Evolutionary conservation across 2,797 vertebrate species (phyloP), one percentile per base, ranked within the genome.

Genomic region (Gadopsis marmoratus): DNA sequence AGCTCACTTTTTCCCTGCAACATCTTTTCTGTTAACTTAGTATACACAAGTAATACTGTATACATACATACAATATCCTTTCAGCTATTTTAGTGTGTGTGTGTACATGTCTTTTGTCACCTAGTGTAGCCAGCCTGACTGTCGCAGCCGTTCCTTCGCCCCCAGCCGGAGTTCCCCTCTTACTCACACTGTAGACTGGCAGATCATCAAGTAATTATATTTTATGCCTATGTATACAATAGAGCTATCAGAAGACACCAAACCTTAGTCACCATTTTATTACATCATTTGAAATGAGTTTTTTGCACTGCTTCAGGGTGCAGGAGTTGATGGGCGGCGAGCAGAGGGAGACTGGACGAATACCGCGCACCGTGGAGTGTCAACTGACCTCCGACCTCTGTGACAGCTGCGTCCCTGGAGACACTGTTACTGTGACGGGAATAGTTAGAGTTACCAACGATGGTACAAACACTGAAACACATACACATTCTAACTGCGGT

Each of bases 341-440:
- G 82, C 97, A 98, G 81, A 93, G 96, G 82, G 98, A 99, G 93
- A 95, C 97, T 0, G 98, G 98, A 19, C 95, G 98, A 69, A 99
- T 99, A 86, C 98, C 98, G 1, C 96, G 98, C 63, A 98, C 97
- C 0, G 96, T 99, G 0, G 98, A 99, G 82, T 99, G 97, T 91
- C 97, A 99, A 64, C 95, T 99, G 83, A 92, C 95, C 68, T 95
- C 98, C 3, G 98, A 99, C 76, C 96, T 99, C 7, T 98, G 98
- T 77, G 98, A 99, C 93, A 98, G 97, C 92, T 97, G 97, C 74
- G 97, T 99, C 17, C 98, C 98, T 0, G 98, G 98, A 82, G 98
- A 99, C 91, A 95, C 95, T 0, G 96, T 99, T 41, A 98, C 97
- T 0, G 76, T 99, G 63, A 96, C 96, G 0, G 98, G 98, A 17